Evolutionary conservation across 2,113 vertebrate genomes (phyloP).

Genomic region (Agapornis roseicollis): DNA sequence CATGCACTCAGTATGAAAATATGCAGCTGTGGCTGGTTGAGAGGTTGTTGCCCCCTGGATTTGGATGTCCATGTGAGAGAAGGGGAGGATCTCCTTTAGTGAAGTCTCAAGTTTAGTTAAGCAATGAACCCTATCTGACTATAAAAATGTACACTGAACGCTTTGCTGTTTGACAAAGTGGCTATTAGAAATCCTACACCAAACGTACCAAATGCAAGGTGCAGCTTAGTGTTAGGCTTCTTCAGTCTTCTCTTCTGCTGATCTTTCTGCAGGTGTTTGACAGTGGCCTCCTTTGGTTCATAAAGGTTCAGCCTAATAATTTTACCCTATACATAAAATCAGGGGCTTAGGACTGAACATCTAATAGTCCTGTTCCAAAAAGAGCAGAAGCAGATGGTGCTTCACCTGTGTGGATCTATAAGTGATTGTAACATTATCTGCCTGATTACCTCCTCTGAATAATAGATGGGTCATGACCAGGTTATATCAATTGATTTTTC

Average conservation of each 20-base stretch:
- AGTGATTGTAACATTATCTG: constrained; percentile 34
- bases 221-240: background rate
- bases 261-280: background rate
- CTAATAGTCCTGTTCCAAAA: background rate
- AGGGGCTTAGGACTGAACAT: background rate
- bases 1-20: background rate
- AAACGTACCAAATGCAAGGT: background rate
- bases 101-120: background rate
- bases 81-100: background rate
- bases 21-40: background rate
- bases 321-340: background rate
- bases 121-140: background rate
- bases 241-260: background rate
- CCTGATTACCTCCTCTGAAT: constrained; percentile 20
- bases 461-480: constrained; percentile 26
- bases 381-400: constrained; percentile 22
- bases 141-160: background rate
- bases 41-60: background rate
- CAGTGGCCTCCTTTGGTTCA: background rate
- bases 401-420: background rate
- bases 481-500: constrained; percentile 64
- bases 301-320: background rate
- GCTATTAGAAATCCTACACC: background rate
- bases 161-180: background rate
- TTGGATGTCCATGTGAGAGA: accelerated